phyloP scores from a whole-genome alignment of 1,140 invertebrate genomes.

The Drosophila repletoides region DNA sequence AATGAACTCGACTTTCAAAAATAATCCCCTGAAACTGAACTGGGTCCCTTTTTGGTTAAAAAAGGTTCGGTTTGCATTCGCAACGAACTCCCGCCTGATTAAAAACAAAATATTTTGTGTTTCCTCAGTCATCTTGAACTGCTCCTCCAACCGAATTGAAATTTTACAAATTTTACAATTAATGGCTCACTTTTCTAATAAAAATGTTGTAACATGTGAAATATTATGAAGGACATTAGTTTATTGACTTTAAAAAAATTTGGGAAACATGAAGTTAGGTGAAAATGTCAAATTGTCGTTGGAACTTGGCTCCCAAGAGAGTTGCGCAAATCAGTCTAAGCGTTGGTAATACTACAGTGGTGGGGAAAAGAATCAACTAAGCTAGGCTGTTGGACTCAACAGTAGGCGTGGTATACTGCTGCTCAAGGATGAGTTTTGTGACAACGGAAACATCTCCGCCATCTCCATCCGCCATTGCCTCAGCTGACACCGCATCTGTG shows the following conservation, averaged over 20 bases:
- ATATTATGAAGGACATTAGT: slow-evolving; percentile 1
- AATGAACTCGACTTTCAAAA: no score
- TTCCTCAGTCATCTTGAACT: no score
- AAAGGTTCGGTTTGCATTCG: no score
- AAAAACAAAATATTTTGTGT: no score
- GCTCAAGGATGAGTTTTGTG: slow-evolving; percentile 16
- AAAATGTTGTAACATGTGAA: no score
- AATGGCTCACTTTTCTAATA: no score
- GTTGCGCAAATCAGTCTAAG: slow-evolving; percentile 40
- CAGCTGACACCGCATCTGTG: neutral
- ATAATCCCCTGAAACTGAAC: no score
- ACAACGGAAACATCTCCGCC: neutral
- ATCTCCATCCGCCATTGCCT: neutral
- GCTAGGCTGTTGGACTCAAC: slow-evolving; percentile 52
- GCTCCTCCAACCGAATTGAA: no score
- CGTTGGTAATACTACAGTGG: slow-evolving; percentile 36
- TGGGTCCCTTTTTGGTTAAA: no score
- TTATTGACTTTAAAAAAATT: neutral
- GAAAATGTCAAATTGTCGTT: slow-evolving; percentile 17
- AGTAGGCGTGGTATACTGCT: slow-evolving; percentile 42
- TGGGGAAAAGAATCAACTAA: slow-evolving; percentile 23
- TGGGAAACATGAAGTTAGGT: neutral
- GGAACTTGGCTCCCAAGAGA: slow-evolving; percentile 1
- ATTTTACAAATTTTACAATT: no score
- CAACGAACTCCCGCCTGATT: no score